phyloP scores from a whole-genome alignment of 2,797 vertebrate genomes.

The Falco novaeseelandiae region DNA sequence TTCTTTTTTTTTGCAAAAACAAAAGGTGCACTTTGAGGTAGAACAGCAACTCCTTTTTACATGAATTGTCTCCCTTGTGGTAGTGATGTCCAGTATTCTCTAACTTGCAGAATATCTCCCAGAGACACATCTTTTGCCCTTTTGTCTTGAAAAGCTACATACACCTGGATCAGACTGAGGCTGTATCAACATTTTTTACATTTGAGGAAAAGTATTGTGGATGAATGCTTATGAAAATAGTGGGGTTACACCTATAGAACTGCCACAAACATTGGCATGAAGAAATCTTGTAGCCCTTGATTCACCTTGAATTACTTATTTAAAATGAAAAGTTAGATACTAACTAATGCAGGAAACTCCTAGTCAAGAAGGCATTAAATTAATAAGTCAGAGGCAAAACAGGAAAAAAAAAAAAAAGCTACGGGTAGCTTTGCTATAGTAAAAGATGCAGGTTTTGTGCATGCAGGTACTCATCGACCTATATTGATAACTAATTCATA shows the following conservation, averaged over 20 bases:
- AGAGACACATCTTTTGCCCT: background rate
- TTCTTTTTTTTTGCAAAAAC: background rate
- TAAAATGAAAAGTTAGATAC: background rate
- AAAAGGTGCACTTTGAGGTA: background rate
- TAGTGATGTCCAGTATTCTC: background rate
- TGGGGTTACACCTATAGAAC: background rate
- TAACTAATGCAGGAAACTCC: background rate
- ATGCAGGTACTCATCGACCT: background rate
- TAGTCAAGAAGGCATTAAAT: background rate
- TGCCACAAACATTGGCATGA: background rate
- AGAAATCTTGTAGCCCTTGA: accelerated
- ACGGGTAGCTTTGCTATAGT: background rate
- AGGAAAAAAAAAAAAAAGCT: background rate
- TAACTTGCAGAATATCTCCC: background rate
- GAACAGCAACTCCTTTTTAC: background rate
- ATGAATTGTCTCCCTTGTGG: background rate
- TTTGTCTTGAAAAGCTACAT: background rate
- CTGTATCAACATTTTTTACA: background rate
- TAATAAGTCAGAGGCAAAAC: background rate
- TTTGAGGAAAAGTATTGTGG: background rate
- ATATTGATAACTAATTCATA: background rate
- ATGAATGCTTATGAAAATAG: background rate
- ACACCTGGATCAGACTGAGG: background rate
- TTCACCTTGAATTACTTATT: background rate
- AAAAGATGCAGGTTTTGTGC: background rate